These are phyloP conservation scores for Dryomyza anilis DNA, from an alignment of 2,888 invertebrate genomes.

Conservation along the genomic window DNA sequence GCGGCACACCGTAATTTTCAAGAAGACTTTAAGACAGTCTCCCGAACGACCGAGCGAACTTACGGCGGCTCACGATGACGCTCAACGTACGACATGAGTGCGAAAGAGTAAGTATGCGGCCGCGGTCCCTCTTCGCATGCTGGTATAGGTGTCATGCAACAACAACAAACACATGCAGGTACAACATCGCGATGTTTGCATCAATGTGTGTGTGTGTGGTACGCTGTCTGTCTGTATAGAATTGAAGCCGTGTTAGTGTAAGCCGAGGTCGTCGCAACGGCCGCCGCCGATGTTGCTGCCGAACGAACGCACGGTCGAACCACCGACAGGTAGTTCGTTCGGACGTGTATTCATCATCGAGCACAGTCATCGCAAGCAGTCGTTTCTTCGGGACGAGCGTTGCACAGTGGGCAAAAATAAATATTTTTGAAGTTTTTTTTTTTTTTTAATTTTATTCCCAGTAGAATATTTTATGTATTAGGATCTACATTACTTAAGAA, in stretches of 20 bases:
- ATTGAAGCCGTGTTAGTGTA: not conserved
- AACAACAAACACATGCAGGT: not conserved
- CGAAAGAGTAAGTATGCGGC: not conserved
- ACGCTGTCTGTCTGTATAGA: not conserved
- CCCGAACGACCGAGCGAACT: no score
- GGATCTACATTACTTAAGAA: no score
- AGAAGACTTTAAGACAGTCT: no score
- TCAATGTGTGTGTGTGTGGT: not conserved
- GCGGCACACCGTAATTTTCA: no score
- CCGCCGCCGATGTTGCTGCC: no score
- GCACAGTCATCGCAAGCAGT: no score
- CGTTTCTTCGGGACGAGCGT: no score
- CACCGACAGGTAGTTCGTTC: conserved; percentile 10
- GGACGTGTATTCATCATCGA: no score
- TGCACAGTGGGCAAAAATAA: no score
- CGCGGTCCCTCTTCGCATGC: not conserved
- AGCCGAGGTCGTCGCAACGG: conserved; percentile 3
- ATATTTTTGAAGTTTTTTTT: no score
- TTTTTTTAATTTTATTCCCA: no score
- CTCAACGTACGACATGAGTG: not conserved
- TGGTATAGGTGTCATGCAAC: not conserved
- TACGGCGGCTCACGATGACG: conserved; percentile 15
- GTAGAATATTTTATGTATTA: no score
- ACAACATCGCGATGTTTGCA: not conserved
- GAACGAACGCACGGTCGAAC: not conserved